Percentiles rank a stretch among this genome's conserved stretches.
Conservation (phyloP, 2,113 vertebrate genomes). For the Zosterops hypoxanthus region DNA sequence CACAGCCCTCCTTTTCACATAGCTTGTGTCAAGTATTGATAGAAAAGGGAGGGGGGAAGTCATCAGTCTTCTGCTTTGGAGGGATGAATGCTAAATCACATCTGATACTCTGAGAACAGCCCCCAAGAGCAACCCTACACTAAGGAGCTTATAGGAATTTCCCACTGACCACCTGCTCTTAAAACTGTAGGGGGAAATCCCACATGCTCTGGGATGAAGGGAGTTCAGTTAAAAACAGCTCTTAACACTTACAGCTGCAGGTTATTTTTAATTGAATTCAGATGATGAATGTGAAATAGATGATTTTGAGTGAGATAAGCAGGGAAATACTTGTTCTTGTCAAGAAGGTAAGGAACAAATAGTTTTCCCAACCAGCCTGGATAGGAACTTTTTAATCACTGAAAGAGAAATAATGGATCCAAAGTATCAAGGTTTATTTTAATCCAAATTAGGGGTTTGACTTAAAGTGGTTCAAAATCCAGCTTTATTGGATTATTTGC, state of each 20-base stretch:
- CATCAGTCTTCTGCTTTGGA: not conserved
- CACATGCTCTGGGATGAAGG: conserved; percentile 50
- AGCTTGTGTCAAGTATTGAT: not conserved
- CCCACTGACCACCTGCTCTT: conserved; percentile 72
- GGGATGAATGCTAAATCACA: not conserved
- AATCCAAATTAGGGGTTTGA: not conserved
- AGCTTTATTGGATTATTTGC: not conserved
- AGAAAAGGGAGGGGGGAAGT: not conserved
- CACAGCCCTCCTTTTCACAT: not conserved
- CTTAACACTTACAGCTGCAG: conserved; percentile 69
- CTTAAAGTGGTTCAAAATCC: not conserved
- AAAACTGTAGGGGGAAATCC: conserved; percentile 67
- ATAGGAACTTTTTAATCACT: not conserved
- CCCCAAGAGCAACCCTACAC: conserved; percentile 9
- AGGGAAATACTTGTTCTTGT: not conserved
- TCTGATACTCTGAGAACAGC: not conserved
- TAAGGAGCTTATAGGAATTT: conserved; percentile 66
- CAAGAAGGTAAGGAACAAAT: not conserved
- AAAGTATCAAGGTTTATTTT: not conserved
- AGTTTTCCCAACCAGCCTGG: not conserved
- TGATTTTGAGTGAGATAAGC: conserved; percentile 48
- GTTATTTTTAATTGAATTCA: conserved; percentile 74
- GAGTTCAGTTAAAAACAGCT: conserved; percentile 60
- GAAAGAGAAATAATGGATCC: not conserved
- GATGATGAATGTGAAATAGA: conserved; percentile 58